Evolutionary conservation across 2,113 vertebrate genomes (phyloP).

Genomic region (Lamprotornis superbus): DNA sequence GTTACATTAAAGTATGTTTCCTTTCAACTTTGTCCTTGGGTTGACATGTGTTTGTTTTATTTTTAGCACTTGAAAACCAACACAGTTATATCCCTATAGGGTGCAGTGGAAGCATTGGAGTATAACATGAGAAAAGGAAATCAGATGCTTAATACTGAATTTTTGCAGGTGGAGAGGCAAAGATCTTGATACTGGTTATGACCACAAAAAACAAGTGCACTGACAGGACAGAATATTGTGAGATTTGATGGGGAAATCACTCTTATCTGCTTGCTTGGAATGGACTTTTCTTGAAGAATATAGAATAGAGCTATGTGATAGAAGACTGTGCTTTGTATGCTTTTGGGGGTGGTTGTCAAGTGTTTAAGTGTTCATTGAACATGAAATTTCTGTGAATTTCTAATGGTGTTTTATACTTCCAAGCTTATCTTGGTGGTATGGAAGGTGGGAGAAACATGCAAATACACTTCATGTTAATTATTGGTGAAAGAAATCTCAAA

Average conservation of each 20-base stretch:
- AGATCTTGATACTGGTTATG: neutral
- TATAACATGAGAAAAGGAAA: neutral
- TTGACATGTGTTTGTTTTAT: constrained; percentile 53
- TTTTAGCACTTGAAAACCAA: constrained; percentile 52
- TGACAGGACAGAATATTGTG: neutral
- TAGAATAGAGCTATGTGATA: neutral
- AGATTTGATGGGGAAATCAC: neutral
- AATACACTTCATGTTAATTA: neutral
- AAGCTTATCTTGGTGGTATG: neutral
- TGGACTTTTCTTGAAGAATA: neutral
- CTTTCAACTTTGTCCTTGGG: constrained; percentile 50
- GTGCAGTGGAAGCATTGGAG: constrained; percentile 21
- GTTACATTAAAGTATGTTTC: constrained; percentile 52
- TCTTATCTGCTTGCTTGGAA: neutral
- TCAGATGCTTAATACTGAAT: neutral
- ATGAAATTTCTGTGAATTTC: neutral
- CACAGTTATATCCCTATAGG: constrained; percentile 18
- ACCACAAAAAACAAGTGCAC: neutral
- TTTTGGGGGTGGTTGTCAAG: neutral
- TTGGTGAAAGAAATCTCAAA: neutral
- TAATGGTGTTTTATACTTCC: neutral
- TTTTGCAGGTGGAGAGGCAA: neutral
- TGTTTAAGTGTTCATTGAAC: neutral
- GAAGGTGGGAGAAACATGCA: neutral
- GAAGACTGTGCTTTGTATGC: neutral